Percentiles rank a stretch among this genome's conserved stretches.
phyloP scores from a whole-genome alignment of 2,113 vertebrate species.

The Caracal caracal region DNA sequence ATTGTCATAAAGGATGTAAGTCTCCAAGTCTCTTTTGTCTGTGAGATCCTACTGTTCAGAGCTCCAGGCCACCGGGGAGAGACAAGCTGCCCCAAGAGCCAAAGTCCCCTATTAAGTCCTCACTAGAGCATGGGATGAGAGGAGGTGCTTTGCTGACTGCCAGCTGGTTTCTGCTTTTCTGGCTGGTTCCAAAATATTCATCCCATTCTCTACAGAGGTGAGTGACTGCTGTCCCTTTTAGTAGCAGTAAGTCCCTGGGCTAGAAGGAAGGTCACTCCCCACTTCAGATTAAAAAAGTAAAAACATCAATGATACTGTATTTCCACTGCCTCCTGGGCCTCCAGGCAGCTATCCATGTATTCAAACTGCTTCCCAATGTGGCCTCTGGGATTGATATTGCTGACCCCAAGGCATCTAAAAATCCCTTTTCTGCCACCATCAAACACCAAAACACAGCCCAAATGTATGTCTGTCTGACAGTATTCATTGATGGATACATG shows the following conservation, averaged over 20 bases:
- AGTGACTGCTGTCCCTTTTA: background rate
- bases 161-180: background rate
- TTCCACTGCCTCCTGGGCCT: background rate
- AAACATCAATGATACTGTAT: background rate
- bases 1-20: background rate
- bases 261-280: background rate
- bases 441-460: background rate
- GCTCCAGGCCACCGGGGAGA: background rate
- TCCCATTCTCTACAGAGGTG: constrained; percentile 28
- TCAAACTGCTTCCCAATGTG: background rate
- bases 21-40: background rate
- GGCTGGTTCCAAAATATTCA: constrained; percentile 30
- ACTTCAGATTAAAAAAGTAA: background rate
- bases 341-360: background rate
- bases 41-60: background rate
- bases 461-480: background rate
- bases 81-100: background rate
- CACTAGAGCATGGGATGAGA: background rate
- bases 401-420: background rate
- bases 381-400: background rate
- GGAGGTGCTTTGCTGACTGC: background rate
- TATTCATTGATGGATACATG: background rate
- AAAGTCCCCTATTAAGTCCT: background rate
- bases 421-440: background rate
- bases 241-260: background rate